These are phyloP conservation scores for Rhinichthys klamathensis DNA, from an alignment of 2,113 vertebrate species.

Conservation along the genomic window DNA sequence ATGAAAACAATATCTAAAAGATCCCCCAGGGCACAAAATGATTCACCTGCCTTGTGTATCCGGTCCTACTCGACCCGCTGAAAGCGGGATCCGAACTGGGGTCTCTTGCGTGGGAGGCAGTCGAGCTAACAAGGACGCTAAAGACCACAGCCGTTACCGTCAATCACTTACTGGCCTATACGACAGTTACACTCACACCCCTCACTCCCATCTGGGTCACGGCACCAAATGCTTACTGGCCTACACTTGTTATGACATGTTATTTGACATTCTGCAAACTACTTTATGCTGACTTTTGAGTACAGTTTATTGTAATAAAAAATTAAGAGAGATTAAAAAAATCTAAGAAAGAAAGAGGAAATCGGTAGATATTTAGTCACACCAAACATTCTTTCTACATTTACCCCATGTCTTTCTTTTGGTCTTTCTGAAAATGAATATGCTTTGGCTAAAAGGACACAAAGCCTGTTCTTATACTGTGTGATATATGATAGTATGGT, in stretches of 20 bases:
- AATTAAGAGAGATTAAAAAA: too few relatives aligned
- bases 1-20: background rate
- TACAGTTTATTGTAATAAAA: background rate
- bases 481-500: background rate
- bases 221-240: too few relatives aligned
- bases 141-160: too few relatives aligned
- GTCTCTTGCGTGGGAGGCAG: too few relatives aligned
- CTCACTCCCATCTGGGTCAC: too few relatives aligned
- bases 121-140: too few relatives aligned
- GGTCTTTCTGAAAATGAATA: background rate
- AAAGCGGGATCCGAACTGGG: too few relatives aligned
- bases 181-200: too few relatives aligned
- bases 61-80: too few relatives aligned
- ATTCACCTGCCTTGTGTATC: background rate
- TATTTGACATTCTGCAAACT: conserved; percentile 6
- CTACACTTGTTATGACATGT: background rate
- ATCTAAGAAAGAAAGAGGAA: conserved; percentile 10
- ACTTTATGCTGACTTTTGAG: background rate
- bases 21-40: background rate
- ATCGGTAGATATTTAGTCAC: background rate
- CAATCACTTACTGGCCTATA: too few relatives aligned
- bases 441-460: background rate
- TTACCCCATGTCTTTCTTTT: background rate
- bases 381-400: background rate
- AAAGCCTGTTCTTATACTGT: background rate